Conservation (phyloP, 2,797 vertebrate genomes). For the Loriculus beryllinus region DNA sequence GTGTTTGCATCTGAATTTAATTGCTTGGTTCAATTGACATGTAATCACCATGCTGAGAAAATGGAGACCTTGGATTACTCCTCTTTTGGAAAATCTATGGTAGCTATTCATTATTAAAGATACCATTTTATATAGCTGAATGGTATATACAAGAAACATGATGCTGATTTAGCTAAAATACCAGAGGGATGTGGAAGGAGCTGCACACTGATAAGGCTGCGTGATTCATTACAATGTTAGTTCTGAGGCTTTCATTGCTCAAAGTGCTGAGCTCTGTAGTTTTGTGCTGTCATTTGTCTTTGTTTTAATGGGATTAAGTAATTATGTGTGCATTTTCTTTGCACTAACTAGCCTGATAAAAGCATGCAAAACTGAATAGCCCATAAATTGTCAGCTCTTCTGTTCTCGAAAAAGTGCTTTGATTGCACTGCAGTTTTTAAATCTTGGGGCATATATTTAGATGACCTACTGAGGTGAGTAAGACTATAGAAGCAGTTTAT, state of each 20-base stretch:
- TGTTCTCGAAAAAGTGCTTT: slow-evolving; percentile 25
- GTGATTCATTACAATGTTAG: slow-evolving; percentile 27
- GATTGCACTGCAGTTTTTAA: slow-evolving; percentile 30
- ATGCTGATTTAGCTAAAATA: slow-evolving; percentile 55
- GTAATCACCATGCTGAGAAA: background rate
- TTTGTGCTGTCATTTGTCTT: slow-evolving; percentile 49
- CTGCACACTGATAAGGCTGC: slow-evolving; percentile 14
- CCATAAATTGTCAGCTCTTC: slow-evolving; percentile 38
- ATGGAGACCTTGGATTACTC: background rate
- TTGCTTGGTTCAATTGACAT: background rate
- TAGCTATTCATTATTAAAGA: background rate
- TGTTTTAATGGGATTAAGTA: slow-evolving; percentile 66
- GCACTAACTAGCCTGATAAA: slow-evolving; percentile 54
- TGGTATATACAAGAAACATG: background rate
- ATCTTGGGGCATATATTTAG: slow-evolving; percentile 26
- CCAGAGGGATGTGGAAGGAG: slow-evolving; percentile 29
- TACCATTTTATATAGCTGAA: background rate
- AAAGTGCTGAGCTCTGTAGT: slow-evolving; percentile 41
- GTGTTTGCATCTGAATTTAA: background rate
- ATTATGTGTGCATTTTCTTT: slow-evolving; percentile 52
- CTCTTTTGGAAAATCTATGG: background rate
- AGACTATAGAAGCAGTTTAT: background rate
- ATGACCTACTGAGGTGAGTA: slow-evolving; percentile 38
- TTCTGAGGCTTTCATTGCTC: slow-evolving; percentile 16
- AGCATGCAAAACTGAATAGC: slow-evolving; percentile 52